Percentiles rank a stretch among this genome's conserved stretches.
These are phyloP conservation scores for Ormyrus pomaceus DNA, from an alignment of 2,888 invertebrate genomes.

Conservation along the genomic window DNA sequence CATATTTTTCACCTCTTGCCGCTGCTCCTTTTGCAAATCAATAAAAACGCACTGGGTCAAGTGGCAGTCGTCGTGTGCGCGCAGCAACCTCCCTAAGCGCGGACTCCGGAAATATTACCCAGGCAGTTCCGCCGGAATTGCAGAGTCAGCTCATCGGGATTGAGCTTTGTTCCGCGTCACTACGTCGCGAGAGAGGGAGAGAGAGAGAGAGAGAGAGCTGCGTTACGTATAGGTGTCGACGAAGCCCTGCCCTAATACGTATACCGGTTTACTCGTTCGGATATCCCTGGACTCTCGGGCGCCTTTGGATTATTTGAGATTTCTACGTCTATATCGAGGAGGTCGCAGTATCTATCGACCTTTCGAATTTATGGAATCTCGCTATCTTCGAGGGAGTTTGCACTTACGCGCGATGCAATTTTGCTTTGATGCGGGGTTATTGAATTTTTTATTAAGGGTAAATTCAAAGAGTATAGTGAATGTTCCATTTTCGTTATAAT, in stretches of 20 bases:
- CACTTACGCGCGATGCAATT: too few relatives aligned
- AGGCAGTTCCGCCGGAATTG: slow-evolving; percentile 65
- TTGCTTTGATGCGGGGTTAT: too few relatives aligned
- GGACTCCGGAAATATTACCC: slow-evolving; percentile 65
- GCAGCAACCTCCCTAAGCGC: neutral
- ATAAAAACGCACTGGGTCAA: slow-evolving; percentile 18
- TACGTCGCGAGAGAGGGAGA: neutral
- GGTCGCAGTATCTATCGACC: too few relatives aligned
- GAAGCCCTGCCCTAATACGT: neutral
- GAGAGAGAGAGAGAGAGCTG: too few relatives aligned
- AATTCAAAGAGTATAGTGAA: too few relatives aligned
- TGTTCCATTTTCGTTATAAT: too few relatives aligned
- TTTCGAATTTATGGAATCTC: too few relatives aligned
- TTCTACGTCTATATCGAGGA: too few relatives aligned
- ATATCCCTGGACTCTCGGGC: too few relatives aligned
- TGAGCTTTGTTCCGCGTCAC: slow-evolving; percentile 64
- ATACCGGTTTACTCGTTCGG: neutral
- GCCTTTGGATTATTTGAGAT: too few relatives aligned
- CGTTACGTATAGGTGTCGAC: neutral
- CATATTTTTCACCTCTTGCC: neutral
- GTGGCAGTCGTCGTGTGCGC: neutral
- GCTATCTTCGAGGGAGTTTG: too few relatives aligned
- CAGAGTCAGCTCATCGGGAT: slow-evolving; percentile 68
- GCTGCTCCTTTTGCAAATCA: neutral
- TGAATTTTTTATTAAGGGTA: too few relatives aligned